phyloP scores from a whole-genome alignment of 2,888 invertebrate genomes.

The Poecilobothrus nobilitatus region DNA sequence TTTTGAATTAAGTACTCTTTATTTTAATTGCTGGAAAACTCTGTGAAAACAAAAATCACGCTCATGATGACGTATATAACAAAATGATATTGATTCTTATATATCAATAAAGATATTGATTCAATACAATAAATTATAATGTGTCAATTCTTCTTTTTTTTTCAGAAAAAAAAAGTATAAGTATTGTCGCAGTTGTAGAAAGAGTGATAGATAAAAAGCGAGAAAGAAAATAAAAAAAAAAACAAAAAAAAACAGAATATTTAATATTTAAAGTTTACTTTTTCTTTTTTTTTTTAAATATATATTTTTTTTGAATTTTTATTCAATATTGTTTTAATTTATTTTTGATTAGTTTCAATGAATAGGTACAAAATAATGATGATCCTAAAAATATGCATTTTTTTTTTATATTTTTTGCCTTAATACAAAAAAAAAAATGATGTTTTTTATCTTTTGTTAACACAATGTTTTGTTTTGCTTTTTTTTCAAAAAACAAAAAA shows the following conservation, averaged over 20 bases:
- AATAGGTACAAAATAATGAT: too few relatives aligned
- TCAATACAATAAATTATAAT: neutral
- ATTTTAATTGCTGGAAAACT: slow-evolving; percentile 6
- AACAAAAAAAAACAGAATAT: too few relatives aligned
- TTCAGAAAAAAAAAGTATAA: neutral
- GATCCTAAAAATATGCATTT: too few relatives aligned
- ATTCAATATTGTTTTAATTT: too few relatives aligned
- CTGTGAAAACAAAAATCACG: neutral
- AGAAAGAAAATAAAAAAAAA: neutral
- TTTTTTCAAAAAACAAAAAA: too few relatives aligned
- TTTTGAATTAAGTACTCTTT: slow-evolving; percentile 6
- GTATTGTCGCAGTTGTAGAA: neutral
- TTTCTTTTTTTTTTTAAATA: too few relatives aligned
- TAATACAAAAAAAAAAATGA: too few relatives aligned
- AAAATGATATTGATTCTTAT: neutral
- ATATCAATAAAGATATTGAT: neutral
- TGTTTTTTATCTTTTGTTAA: too few relatives aligned
- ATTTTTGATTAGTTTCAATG: neutral
- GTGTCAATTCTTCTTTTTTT: neutral
- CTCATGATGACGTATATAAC: neutral
- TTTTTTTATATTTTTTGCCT: too few relatives aligned
- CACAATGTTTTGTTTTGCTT: too few relatives aligned
- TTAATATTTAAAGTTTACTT: too few relatives aligned
- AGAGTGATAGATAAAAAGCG: neutral
- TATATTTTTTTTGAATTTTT: too few relatives aligned